Evolutionary conservation across 1,140 invertebrate genomes (phyloP).

Genomic region (Dermatophagoides farinae): DNA sequence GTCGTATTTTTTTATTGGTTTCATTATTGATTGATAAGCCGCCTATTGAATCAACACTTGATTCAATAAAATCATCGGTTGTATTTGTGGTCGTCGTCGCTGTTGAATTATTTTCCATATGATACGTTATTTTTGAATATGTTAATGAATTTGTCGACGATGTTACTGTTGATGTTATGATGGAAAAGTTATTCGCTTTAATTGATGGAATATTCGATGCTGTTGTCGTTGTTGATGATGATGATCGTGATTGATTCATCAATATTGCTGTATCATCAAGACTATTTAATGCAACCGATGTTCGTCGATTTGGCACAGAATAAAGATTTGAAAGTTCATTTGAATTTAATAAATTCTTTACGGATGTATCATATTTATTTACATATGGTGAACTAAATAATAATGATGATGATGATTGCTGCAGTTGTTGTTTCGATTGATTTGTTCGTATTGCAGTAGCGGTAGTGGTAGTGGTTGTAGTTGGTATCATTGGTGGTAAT

Average conservation of each 20-base stretch:
- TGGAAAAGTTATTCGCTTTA: not conserved
- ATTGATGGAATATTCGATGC: not conserved
- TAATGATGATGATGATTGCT: not conserved
- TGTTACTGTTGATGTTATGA: not conserved
- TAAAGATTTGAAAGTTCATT: constrained; percentile 23
- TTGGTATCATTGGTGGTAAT: not conserved
- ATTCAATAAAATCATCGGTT: not conserved
- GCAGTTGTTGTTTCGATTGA: not conserved
- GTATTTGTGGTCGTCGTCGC: too few species aligned
- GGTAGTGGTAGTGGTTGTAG: not conserved
- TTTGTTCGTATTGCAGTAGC: not conserved
- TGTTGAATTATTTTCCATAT: not conserved
- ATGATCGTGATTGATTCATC: not conserved
- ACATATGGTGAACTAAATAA: constrained; percentile 5
- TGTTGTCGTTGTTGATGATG: not conserved
- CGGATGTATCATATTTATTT: constrained; percentile 6
- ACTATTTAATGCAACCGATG: constrained; percentile 25
- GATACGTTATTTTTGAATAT: not conserved
- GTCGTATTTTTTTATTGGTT: too few species aligned
- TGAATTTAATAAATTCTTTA: not conserved
- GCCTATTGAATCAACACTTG: not conserved
- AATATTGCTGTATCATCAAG: constrained; percentile 23
- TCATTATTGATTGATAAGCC: not conserved
- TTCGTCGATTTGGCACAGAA: constrained; percentile 26
- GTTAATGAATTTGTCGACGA: not conserved